Evolutionary conservation across 1,140 invertebrate species (phyloP), one percentile per base, ranked within the genome.

Genomic region (Atta texana): DNA sequence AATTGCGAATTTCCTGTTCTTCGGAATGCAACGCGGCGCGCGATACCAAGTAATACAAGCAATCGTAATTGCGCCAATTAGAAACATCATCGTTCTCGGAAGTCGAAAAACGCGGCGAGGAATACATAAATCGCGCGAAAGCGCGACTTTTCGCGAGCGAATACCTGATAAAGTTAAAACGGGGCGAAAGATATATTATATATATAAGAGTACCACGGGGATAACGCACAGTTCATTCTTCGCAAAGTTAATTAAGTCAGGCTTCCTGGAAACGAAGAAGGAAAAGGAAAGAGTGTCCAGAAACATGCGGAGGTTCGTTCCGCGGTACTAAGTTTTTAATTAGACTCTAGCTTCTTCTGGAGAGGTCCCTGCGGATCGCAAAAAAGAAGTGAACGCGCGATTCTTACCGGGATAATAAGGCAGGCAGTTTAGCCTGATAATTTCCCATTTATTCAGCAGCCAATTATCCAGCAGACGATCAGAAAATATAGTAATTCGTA

Each of bases 231-330:
- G 59, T 69, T 86, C 76, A 86, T 86, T 81, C 85, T 80, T 86
- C 61, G 53, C 39, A 7, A 71, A 86, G 76, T 86, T 82, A 86
- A 86, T 86, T 86, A 86, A 86, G 82, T 66, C 85, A 76, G 44
- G 44, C 85, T 86, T 68, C 64, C 61, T 49, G 82, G 68, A 10
- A 57, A 49, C 14, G 34, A 10, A 66, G 75, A 24, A 39, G 39
- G 69, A 75, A 61, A 51, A 53, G 72, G 34, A 44, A 64, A 81
- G 76, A 81, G 63, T 86, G 75, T 86, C 75, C 76, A 86, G 85
- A 80, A 80, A 80, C 85, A 81, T 31, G 84, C 57, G 51, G 24
- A 80, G 44, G 51, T 80, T 69, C 63, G 63, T 86, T 71, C 64
- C 53, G 53, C 39, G 64, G 63, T 39, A 31, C 55, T 24, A 86